phyloP scores from a whole-genome alignment of 2,113 vertebrate genomes.

The Balaeniceps rex region DNA sequence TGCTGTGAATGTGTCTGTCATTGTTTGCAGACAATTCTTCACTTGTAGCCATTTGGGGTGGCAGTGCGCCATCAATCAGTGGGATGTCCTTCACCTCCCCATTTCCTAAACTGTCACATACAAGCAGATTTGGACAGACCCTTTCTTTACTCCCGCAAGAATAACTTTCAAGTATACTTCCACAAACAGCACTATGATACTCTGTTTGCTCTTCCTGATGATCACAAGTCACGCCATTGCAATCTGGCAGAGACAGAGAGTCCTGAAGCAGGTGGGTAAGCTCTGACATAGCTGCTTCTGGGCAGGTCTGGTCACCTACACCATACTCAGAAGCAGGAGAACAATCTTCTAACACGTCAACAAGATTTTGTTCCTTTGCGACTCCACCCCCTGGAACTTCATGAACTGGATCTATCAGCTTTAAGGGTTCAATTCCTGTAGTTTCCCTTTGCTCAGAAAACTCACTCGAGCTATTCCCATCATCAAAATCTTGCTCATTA shows the following conservation, averaged over 20 bases:
- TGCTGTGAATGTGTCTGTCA: rapidly evolving
- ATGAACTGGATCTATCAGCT: neutral
- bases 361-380: neutral
- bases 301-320: neutral
- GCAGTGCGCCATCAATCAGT: neutral
- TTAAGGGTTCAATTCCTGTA: neutral
- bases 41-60: neutral
- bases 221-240: neutral
- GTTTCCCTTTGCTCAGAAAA: neutral
- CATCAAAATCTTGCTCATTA: neutral
- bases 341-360: neutral
- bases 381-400: neutral
- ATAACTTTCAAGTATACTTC: neutral
- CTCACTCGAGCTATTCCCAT: neutral
- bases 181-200: neutral
- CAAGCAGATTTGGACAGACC: neutral
- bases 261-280: neutral
- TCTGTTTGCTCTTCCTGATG: neutral
- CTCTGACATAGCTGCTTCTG: neutral
- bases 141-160: neutral
- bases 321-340: neutral
- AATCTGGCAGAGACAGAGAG: neutral
- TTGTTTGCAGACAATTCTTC: neutral
- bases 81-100: neutral
- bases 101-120: neutral